A percentile compares a stretch with the other conserved stretches of the same genome.
phyloP scores from a whole-genome alignment of 37 sponge, comb jelly and placozoan species.

The Ianthella basta region DNA sequence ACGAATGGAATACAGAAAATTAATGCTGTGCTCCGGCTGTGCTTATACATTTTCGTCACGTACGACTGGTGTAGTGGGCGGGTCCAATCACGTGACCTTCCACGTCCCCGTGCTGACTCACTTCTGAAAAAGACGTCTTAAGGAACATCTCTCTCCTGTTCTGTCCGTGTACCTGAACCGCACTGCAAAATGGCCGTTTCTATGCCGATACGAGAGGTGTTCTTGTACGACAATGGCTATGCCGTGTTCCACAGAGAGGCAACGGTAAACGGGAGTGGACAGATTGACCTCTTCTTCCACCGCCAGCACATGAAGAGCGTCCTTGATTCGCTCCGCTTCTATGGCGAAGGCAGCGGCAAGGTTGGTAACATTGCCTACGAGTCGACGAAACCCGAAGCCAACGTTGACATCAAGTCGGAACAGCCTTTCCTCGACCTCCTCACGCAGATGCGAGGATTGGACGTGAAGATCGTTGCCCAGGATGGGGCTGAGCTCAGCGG shows the following conservation, averaged over 20 bases:
- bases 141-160: no score
- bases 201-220: slow-evolving; percentile 82
- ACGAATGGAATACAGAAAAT: no score
- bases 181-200: neutral
- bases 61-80: no score
- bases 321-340: slow-evolving; percentile 81
- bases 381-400: slow-evolving; percentile 72
- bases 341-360: slow-evolving; percentile 50
- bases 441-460: slow-evolving; percentile 43
- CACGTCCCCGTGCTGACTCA: no score
- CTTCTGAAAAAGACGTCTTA: no score
- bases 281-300: slow-evolving; percentile 87
- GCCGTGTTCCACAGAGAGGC: slow-evolving; percentile 83
- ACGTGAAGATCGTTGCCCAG: slow-evolving; percentile 7
- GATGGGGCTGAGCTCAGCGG: slow-evolving; percentile 45
- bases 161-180: no score
- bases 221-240: slow-evolving; percentile 89
- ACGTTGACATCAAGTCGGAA: slow-evolving; percentile 34
- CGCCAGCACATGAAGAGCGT: slow-evolving; percentile 72
- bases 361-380: slow-evolving; percentile 94
- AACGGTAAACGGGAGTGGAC: slow-evolving; percentile 66
- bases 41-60: no score
- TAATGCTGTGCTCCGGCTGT: no score
- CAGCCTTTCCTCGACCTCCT: slow-evolving; percentile 64
- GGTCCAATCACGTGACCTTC: no score